Base-by-base conservation (phyloP, 2,797 vertebrate species). In the Protonibea diacanthus region DNA sequence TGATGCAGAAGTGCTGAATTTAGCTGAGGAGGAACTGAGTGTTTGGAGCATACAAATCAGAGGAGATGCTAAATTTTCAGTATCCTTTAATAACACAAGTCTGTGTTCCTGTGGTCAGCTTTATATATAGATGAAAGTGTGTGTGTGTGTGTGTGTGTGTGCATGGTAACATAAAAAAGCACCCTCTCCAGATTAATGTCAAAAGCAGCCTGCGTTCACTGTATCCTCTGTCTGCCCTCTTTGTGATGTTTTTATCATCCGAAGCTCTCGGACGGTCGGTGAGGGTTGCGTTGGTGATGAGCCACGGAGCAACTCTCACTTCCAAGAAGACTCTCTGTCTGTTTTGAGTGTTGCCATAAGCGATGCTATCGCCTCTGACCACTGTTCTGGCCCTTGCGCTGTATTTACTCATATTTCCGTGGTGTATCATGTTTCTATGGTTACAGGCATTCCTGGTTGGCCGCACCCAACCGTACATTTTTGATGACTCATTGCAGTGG, bases 401-500 rank as follows among this genome's bases (percentile, higher is more conserved):
- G 48, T 51, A 63, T 77, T 82, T 74, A 63, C 86, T 83, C 90
- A 86, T 87, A 74, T 90, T 90, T 88, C 76, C 56, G 27, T 52
- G 70, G 45, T 85, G 84, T 47, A 81, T 87, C 89, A 78, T 5
- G 80, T 92, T 89, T 15, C 88, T 29, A 83, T 81, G 84, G 90
- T 80, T 77, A 80, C 89, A 44, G 51, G 60, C 74, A 86, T 87
- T 84, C 82, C 76, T 69, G 59, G 25, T 62, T 5, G 9, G 53
- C 89, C 90, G 60, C 89, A 10, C 91, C 93, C 88, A 64, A 42
- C 29, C 75, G 20, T 13, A 49, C 58, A 69, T 25, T 71, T 85
- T 21, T 64, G 80, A 85, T 92, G 90, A 92, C 5, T 92, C 91
- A 93, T 12, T 62, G 76, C 82, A 67, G 78, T 6, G 64, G 71